Percentiles rank a stretch among this genome's conserved stretches.
phyloP scores from a whole-genome alignment of 2,113 vertebrate genomes.

The Rhinolophus sinicus region DNA sequence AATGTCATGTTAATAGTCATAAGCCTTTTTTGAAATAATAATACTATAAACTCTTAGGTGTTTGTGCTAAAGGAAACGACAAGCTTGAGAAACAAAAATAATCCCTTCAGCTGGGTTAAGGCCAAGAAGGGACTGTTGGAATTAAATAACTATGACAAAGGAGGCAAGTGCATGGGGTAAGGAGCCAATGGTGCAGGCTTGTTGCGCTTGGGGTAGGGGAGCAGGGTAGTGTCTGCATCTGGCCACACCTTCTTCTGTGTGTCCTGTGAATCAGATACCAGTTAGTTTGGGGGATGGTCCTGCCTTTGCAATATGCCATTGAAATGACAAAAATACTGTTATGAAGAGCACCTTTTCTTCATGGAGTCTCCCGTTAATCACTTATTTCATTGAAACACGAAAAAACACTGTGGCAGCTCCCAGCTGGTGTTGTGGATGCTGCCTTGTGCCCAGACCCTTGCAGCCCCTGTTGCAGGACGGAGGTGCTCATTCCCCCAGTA shows the following conservation, averaged over 20 bases:
- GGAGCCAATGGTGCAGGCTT: background rate
- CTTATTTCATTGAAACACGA: background rate
- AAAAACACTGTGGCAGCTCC: background rate
- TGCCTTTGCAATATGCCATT: background rate
- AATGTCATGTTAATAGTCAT: slow-evolving; percentile 32
- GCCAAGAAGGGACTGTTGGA: background rate
- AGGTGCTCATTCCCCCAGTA: background rate
- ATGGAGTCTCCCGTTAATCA: background rate
- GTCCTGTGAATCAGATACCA: background rate
- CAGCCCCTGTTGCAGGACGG: background rate
- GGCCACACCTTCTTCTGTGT: background rate
- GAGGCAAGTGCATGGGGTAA: background rate
- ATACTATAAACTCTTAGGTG: background rate
- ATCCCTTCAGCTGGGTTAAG: background rate
- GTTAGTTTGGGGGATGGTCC: background rate
- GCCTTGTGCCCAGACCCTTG: background rate
- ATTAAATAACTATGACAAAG: background rate
- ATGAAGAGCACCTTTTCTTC: background rate
- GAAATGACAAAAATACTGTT: background rate
- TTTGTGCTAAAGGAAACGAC: background rate
- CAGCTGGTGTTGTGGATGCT: background rate
- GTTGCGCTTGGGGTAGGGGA: background rate
- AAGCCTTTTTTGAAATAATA: slow-evolving; percentile 45
- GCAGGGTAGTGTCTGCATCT: background rate
- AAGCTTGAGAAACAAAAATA: slow-evolving; percentile 34